A percentile compares a stretch with the other conserved stretches of the same genome.
These are phyloP conservation scores for Aviceda subcristata DNA, from an alignment of 2,113 vertebrate genomes.

Conservation along the genomic window DNA sequence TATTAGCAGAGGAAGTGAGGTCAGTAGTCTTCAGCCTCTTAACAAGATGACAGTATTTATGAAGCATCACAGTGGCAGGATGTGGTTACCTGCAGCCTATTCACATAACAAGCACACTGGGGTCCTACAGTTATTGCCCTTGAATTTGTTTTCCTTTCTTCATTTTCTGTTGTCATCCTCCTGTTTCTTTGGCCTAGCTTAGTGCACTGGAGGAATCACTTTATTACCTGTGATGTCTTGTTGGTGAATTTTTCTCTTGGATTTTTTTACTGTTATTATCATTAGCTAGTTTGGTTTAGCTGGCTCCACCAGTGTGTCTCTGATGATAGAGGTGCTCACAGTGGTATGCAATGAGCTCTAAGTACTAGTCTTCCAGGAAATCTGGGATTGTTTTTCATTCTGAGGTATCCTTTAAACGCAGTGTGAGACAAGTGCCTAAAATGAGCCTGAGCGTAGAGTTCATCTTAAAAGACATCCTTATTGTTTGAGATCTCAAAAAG, in stretches of 20 bases:
- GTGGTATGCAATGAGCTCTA: constrained; percentile 69
- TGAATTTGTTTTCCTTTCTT: constrained; percentile 78
- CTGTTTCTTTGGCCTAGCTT: constrained; percentile 67
- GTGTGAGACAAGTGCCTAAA: neutral
- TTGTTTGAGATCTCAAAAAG: neutral
- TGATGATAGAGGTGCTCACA: constrained; percentile 47
- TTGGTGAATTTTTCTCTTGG: neutral
- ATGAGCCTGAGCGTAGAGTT: neutral
- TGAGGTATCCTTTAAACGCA: neutral
- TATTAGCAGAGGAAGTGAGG: constrained; percentile 81
- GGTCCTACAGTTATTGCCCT: constrained; percentile 77
- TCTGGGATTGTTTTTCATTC: constrained; percentile 70
- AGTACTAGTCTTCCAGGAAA: constrained; percentile 66
- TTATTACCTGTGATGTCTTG: constrained; percentile 66
- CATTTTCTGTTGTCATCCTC: constrained; percentile 77
- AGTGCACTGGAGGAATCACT: constrained; percentile 69
- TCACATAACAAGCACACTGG: constrained; percentile 90
- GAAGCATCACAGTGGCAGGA: constrained; percentile 78
- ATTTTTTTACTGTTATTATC: neutral
- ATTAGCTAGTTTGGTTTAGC: constrained; percentile 46
- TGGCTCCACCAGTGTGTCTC: constrained; percentile 40
- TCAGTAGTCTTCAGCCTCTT: constrained; percentile 83
- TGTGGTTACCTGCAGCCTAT: constrained; percentile 81
- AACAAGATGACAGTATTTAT: constrained; percentile 91
- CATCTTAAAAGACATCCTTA: neutral